phyloP scores from a whole-genome alignment of 2,888 invertebrate genomes.

The Lepetodrilus schrolli region DNA sequence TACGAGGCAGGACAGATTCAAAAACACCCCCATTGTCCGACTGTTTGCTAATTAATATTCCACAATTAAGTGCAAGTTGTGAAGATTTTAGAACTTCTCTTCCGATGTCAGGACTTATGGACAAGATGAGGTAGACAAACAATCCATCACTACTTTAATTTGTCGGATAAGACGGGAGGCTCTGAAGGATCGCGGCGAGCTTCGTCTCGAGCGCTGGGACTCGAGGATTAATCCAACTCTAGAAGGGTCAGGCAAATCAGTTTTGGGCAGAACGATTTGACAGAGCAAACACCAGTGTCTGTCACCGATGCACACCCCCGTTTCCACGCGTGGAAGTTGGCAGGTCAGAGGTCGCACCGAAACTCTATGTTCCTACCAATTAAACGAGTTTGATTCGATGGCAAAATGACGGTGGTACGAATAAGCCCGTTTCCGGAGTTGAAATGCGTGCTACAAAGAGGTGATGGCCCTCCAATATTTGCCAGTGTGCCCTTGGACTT shows the following conservation, averaged over 20 bases:
- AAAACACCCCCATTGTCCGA: neutral
- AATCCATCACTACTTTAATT: slow-evolving; percentile 25
- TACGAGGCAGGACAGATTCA: neutral
- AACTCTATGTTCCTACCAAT: slow-evolving; percentile 34
- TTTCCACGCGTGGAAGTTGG: neutral
- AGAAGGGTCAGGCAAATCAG: slow-evolving; percentile 20
- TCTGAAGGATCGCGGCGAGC: neutral
- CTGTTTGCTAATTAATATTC: slow-evolving; percentile 23
- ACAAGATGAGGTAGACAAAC: slow-evolving; percentile 15
- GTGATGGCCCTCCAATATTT: slow-evolving; percentile 28
- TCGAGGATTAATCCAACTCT: slow-evolving; percentile 14
- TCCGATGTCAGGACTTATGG: neutral
- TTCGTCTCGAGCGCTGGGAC: neutral
- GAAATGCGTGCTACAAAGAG: slow-evolving; percentile 28
- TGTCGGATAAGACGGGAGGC: neutral
- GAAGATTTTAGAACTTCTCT: slow-evolving; percentile 12
- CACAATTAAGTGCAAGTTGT: neutral
- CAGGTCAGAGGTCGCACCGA: slow-evolving; percentile 31
- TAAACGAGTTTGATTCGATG: slow-evolving; percentile 28
- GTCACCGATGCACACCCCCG: slow-evolving; percentile 9
- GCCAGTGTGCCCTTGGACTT: slow-evolving; percentile 9
- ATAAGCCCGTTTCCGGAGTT: slow-evolving; percentile 29
- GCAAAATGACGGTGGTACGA: slow-evolving; percentile 22
- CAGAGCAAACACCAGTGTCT: slow-evolving; percentile 17
- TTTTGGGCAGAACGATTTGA: slow-evolving; percentile 14